Percentiles rank a stretch among this genome's conserved stretches.
phyloP scores from a whole-genome alignment of 2,113 vertebrate species.

The Sinocyclocheilus anophthalmus region DNA sequence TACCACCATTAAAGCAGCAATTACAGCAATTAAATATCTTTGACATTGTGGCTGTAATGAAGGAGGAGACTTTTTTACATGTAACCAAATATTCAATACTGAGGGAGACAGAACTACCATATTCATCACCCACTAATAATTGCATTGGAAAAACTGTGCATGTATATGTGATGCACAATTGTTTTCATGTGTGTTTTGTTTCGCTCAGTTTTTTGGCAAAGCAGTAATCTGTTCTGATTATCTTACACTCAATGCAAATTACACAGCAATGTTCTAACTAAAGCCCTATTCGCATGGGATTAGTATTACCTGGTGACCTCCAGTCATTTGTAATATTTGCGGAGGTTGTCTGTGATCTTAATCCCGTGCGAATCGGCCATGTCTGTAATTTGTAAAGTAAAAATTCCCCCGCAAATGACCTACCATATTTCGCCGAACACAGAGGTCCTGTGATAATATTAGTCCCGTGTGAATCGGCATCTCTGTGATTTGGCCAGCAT shows the following conservation, averaged over 20 bases:
- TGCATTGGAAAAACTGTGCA: background rate
- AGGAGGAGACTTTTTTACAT: background rate
- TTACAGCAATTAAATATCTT: background rate
- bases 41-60: background rate
- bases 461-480: too few relatives aligned
- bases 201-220: background rate
- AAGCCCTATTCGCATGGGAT: too few relatives aligned
- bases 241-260: background rate
- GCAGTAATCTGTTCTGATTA: slow-evolving; percentile 11
- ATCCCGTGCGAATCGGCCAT: too few relatives aligned
- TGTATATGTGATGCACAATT: background rate
- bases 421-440: too few relatives aligned
- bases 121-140: background rate
- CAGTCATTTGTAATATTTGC: too few relatives aligned
- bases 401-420: too few relatives aligned
- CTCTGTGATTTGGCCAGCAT: too few relatives aligned
- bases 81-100: background rate
- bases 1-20: background rate
- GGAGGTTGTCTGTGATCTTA: too few relatives aligned
- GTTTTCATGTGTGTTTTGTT: background rate
- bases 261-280: background rate
- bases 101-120: background rate
- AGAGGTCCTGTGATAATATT: too few relatives aligned
- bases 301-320: too few relatives aligned
- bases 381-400: too few relatives aligned